Evolutionary conservation across 2,888 invertebrate genomes (phyloP).

Genomic region (Cephus runcator): DNA sequence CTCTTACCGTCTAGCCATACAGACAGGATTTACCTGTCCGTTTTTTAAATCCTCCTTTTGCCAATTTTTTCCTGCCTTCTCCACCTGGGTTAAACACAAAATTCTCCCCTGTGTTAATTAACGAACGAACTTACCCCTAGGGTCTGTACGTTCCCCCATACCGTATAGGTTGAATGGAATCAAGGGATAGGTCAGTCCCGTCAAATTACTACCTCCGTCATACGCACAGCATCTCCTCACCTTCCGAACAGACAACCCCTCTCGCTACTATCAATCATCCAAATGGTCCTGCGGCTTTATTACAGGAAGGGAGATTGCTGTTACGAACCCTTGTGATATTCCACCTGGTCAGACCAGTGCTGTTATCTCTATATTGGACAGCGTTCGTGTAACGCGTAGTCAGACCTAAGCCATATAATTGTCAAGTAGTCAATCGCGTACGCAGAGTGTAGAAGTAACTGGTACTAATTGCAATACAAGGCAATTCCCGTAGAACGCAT

Average conservation of each 20-base stretch:
- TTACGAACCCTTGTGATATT: neutral
- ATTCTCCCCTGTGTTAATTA: neutral
- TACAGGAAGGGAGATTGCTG: neutral
- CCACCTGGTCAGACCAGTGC: neutral
- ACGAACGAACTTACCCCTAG: neutral
- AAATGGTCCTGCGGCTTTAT: neutral
- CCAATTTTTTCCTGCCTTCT: neutral
- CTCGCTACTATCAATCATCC: neutral
- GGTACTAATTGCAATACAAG: neutral
- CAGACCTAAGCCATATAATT: neutral
- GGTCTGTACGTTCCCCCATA: neutral
- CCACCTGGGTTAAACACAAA: neutral
- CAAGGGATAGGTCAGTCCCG: neutral
- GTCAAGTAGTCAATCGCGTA: neutral
- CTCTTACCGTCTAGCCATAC: constrained; percentile 44
- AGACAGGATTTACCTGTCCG: constrained; percentile 45
- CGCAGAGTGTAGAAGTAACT: neutral
- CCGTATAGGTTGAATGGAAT: neutral
- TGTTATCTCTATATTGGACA: neutral
- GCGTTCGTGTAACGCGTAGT: neutral
- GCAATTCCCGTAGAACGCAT: neutral
- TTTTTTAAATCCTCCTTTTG: neutral
- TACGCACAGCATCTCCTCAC: neutral
- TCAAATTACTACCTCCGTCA: neutral
- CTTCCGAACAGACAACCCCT: neutral